Conservation (phyloP, 2,888 invertebrate genomes). For the Drosophila diplacantha region DNA sequence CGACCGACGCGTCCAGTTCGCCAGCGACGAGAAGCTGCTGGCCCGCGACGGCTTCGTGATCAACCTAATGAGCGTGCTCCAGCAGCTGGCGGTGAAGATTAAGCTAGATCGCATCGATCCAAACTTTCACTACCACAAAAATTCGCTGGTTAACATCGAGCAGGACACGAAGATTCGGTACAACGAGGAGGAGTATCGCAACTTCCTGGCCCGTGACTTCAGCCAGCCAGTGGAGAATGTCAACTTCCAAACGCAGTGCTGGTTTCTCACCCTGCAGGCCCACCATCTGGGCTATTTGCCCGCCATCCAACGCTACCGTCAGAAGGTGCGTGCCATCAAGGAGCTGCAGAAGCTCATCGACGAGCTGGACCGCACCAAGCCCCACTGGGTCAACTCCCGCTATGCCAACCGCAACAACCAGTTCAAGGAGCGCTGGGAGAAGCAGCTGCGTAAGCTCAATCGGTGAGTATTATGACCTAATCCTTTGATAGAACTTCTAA, state of each 20-base stretch:
- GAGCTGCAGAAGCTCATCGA: conserved; percentile 93
- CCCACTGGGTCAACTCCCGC: conserved; percentile 88
- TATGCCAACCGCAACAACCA: conserved; percentile 88
- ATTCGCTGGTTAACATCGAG: conserved; percentile 84
- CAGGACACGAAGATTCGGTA: conserved; percentile 91
- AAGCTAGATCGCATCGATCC: conserved; percentile 93
- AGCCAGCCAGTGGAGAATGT: conserved; percentile 80
- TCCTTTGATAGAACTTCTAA: not conserved
- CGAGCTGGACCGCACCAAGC: conserved; percentile 88
- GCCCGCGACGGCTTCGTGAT: conserved; percentile 97
- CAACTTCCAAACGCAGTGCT: conserved; percentile 97
- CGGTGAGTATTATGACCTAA: conserved; percentile 77
- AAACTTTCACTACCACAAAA: conserved; percentile 91
- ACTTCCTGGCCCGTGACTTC: conserved; percentile 67
- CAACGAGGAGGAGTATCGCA: conserved; percentile 86
- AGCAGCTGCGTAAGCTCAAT: conserved; percentile 87
- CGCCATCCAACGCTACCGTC: conserved; percentile 89
- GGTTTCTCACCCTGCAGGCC: conserved; percentile 96
- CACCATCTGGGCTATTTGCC: conserved; percentile 95
- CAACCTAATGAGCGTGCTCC: conserved; percentile 93
- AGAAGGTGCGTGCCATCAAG: conserved; percentile 82
- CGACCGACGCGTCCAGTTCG: conserved; percentile 92
- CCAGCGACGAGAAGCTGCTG: conserved; percentile 90
- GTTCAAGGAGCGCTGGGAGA: conserved; percentile 90
- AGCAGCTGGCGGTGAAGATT: conserved; percentile 92